phyloP scores from a whole-genome alignment of 2,797 vertebrate species.

The Chromis chromis region DNA sequence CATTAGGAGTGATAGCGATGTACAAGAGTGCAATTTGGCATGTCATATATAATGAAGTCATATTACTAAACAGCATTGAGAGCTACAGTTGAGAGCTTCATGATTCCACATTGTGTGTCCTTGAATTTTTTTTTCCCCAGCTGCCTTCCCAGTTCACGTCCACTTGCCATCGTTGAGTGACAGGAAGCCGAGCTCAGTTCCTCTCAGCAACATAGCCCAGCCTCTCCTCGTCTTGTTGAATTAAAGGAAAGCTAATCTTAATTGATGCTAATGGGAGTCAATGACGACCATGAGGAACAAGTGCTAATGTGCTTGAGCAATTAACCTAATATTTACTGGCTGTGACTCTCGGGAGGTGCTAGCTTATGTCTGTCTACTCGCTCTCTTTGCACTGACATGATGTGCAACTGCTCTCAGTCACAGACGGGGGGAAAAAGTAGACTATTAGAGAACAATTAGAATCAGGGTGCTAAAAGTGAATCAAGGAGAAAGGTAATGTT shows the following conservation, averaged over 20 bases:
- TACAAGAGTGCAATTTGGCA: background rate
- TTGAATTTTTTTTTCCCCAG: slow-evolving; percentile 8
- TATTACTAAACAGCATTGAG: slow-evolving; percentile 10
- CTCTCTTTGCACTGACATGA: slow-evolving; percentile 46
- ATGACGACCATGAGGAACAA: slow-evolving; percentile 71
- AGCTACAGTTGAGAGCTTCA: slow-evolving; percentile 8
- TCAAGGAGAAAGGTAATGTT: slow-evolving; percentile 14
- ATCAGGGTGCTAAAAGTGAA: slow-evolving; percentile 31
- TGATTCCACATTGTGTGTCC: slow-evolving; percentile 5
- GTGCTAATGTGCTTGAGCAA: slow-evolving; percentile 76
- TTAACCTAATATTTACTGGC: slow-evolving; percentile 84
- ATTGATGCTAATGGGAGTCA: slow-evolving; percentile 80
- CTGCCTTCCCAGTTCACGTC: slow-evolving; percentile 15
- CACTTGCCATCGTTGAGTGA: slow-evolving; percentile 27
- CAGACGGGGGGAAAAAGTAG: background rate
- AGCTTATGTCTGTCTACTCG: slow-evolving; percentile 42
- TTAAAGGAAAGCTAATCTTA: slow-evolving; percentile 72
- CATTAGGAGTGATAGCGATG: background rate
- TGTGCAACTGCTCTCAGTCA: slow-evolving; percentile 35
- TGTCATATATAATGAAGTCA: slow-evolving; percentile 17
- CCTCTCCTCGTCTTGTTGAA: slow-evolving; percentile 47
- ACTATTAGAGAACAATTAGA: slow-evolving; percentile 46
- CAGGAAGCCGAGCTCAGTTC: slow-evolving; percentile 37
- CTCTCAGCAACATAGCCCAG: slow-evolving; percentile 41
- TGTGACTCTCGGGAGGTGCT: slow-evolving; percentile 66